Conservation (phyloP, 2,113 vertebrate genomes). For the Chionomys nivalis region DNA sequence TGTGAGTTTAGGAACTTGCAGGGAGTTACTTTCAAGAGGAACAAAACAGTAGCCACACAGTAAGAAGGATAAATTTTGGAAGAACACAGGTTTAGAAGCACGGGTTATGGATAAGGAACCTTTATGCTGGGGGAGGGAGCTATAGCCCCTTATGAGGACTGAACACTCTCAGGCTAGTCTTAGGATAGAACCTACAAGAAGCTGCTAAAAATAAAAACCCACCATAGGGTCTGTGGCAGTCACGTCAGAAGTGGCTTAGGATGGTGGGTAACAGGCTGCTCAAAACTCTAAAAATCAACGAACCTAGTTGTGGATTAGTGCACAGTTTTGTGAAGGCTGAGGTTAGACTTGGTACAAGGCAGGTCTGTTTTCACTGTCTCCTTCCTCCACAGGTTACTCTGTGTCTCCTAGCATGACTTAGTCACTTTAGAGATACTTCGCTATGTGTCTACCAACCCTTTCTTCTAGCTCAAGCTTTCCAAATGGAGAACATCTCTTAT, state of each 20-base stretch:
- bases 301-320: background rate
- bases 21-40: background rate
- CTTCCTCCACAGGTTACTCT: background rate
- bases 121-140: accelerated
- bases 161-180: background rate
- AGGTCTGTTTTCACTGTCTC: background rate
- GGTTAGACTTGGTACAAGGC: background rate
- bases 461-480: background rate
- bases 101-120: background rate
- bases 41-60: background rate
- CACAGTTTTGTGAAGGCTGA: background rate
- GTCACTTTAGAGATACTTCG: background rate
- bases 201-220: background rate
- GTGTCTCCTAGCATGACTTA: background rate
- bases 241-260: background rate
- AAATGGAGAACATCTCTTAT: background rate
- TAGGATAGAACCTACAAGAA: background rate
- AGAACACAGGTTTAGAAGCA: background rate
- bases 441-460: background rate
- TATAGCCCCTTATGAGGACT: background rate
- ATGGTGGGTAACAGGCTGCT: background rate
- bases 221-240: background rate
- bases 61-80: background rate
- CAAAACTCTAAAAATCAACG: background rate
- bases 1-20: background rate